Conservation (phyloP, 2,113 vertebrate species). For the Hyperopisus bebe region DNA sequence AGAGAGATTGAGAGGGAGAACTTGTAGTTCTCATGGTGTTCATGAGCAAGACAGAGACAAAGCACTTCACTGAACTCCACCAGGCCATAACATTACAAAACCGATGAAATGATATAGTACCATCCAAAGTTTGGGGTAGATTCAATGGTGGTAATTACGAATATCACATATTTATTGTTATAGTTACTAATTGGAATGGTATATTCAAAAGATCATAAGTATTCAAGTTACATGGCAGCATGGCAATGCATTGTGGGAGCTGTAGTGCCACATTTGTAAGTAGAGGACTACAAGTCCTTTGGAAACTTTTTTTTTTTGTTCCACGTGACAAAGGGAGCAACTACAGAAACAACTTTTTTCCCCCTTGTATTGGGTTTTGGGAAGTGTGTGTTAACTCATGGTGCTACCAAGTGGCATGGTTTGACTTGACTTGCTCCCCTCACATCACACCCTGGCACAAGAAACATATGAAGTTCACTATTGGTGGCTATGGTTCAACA, state of each 20-base stretch:
- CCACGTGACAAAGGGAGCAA: background rate
- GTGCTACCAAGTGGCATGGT: background rate
- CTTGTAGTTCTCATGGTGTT: background rate
- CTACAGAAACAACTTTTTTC: background rate
- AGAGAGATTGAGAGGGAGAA: background rate
- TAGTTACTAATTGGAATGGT: background rate
- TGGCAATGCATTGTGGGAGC: background rate
- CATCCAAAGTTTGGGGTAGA: background rate
- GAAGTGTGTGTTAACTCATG: background rate
- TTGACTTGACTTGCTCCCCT: background rate
- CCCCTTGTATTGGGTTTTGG: background rate
- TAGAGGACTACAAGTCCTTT: background rate
- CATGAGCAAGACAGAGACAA: background rate
- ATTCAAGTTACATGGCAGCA: background rate
- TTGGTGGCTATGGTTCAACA: background rate
- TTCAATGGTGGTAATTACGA: background rate
- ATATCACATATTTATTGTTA: background rate
- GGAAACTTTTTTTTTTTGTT: background rate
- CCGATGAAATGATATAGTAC: background rate
- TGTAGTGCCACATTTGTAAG: background rate
- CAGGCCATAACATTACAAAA: background rate
- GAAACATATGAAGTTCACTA: background rate
- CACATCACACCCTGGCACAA: background rate
- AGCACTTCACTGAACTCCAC: background rate
- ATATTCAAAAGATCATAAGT: background rate